Evolutionary conservation across 2,888 invertebrate genomes (phyloP), one percentile per base, ranked within the genome.

Genomic region (Mesorhabditis spiculigera): DNA sequence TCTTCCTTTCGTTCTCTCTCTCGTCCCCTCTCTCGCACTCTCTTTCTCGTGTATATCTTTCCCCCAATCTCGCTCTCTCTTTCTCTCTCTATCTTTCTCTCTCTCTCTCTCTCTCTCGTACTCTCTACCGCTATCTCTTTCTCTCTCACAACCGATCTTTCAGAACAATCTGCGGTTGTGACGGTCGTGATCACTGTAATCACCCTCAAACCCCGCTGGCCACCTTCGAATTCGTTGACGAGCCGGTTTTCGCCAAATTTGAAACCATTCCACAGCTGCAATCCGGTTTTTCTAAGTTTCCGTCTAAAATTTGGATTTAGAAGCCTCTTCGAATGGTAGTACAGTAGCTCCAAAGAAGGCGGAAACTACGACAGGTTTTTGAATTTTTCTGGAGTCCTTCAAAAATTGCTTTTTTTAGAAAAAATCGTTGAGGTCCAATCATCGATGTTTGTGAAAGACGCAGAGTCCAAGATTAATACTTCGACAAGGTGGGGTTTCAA

Each of bases 211-310:
- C 72, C 8, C 66, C 72, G 0, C 63, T 78, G n/a, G 41, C 68
- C 1, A 28, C 67, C 4, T 78, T 73, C 68, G 65, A 61, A 4
- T 78, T 78, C 68, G 71, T 71, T 2, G 69, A 75, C 43, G 50
- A 64, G 4, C 69, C 71, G n/a, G 64, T 78, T 5, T 68, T 78
- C 4, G 69, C 68, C 45, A 65, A 67, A 43, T 71, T 75, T 45
- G 76, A 76, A 62, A 71, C 73, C 68, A 43, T 78, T 4, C 78
- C 78, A n/a, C 76, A 75, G 62, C 73, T 78, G 41, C 75, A 75
- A 65, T 75, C 78, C 45, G 58, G 58, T n/a, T 13, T 13, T 13
- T 50, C 28, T 28, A 28, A 28, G 28, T 28, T 28, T 28, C 28
- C 28, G 28, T 28, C 28, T 28, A 28, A n/a, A 50, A n/a, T 50